Evolutionary conservation across 2,113 vertebrate species (phyloP).

Genomic region (Anarrhichthys ocellatus): DNA sequence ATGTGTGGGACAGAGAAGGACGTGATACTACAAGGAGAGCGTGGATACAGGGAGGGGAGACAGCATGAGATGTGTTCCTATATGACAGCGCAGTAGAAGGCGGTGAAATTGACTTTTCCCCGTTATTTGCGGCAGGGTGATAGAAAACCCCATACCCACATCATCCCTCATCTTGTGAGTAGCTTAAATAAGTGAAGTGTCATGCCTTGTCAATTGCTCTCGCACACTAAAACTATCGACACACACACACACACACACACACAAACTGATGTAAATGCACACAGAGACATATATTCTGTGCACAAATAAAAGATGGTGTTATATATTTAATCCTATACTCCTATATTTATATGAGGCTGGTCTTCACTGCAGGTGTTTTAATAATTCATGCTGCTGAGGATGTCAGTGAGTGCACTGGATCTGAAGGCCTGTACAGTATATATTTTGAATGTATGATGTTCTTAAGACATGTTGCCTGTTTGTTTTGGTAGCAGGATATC

Average conservation of each 20-base stretch:
- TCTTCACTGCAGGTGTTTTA: constrained; percentile 1
- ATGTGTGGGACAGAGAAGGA: constrained; percentile 44
- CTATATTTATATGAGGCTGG: background rate
- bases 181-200: constrained; percentile 53
- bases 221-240: constrained; percentile 13
- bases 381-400: constrained; percentile 18
- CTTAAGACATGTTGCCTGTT: background rate
- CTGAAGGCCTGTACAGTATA: background rate
- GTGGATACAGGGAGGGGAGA: constrained; percentile 37
- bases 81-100: constrained; percentile 45
- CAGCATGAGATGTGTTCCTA: constrained; percentile 44
- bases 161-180: constrained; percentile 42
- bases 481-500: background rate
- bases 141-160: constrained; percentile 45
- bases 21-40: constrained; percentile 56
- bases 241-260: background rate
- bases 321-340: constrained; percentile 20
- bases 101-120: constrained; percentile 52
- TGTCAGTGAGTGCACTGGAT: background rate
- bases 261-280: constrained; percentile 20
- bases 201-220: constrained; percentile 48
- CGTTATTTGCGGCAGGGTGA: constrained; percentile 63
- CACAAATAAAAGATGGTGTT: constrained; percentile 44
- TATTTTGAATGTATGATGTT: background rate
- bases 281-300: constrained; percentile 2